Percentiles rank a stretch among this genome's conserved stretches.
Conservation (phyloP, 2,113 vertebrate genomes). For the Chaetura pelagica region DNA sequence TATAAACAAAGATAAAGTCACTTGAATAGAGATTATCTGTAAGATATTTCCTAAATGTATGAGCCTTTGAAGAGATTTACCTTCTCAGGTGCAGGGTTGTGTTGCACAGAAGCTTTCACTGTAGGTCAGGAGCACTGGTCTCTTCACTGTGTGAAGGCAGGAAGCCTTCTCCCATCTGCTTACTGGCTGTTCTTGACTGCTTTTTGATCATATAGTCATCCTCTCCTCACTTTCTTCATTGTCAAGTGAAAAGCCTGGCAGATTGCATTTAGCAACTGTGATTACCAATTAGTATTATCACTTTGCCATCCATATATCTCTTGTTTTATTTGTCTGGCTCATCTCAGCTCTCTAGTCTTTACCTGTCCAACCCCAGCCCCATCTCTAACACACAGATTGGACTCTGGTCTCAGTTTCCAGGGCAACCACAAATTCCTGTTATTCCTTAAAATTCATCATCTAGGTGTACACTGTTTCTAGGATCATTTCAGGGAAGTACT, state of each 20-base stretch:
- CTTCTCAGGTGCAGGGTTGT: not conserved
- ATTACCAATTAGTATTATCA: not conserved
- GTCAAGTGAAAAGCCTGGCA: not conserved
- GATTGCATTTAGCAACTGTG: not conserved
- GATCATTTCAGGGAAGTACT: not conserved
- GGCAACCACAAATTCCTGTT: slow-evolving; percentile 1
- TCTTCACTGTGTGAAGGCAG: not conserved
- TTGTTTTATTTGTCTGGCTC: not conserved
- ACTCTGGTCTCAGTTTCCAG: slow-evolving; percentile 22
- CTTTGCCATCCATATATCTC: not conserved
- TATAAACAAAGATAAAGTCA: not conserved
- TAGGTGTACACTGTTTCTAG: not conserved
- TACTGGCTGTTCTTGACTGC: not conserved
- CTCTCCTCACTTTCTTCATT: not conserved
- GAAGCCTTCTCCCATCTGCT: not conserved
- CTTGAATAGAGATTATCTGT: not conserved
- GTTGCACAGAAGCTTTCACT: not conserved
- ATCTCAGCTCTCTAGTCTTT: not conserved
- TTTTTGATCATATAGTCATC: not conserved
- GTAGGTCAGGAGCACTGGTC: not conserved
- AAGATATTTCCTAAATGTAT: not conserved
- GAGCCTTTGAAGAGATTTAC: not conserved
- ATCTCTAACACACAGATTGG: not conserved
- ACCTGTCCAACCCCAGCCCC: not conserved
- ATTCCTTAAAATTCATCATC: not conserved